Base-by-base conservation (phyloP, 1,140 invertebrate species). In the Globodera rostochiensis region DNA sequence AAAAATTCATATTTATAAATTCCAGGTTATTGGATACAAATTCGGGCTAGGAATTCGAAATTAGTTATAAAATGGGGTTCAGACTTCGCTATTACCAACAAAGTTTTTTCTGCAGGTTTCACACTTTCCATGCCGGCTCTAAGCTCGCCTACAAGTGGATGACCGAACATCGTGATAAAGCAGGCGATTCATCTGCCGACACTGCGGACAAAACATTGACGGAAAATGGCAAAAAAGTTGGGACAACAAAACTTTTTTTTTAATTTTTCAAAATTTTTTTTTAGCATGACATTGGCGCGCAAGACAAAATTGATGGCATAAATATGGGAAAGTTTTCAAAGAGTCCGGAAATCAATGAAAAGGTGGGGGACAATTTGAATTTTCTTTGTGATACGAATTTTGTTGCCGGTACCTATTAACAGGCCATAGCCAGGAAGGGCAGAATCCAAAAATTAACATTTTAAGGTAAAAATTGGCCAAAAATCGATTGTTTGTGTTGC, bases 101-200 rank as follows among this genome's bases (percentile, higher is more conserved):
- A 36, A 36, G 9, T 49, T 53, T 73, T 47, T 53, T 15, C 5
- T 25, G 8, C 13, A 83, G 86, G 46, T 90, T 90, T 70, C 88
- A 89, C 73, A 86, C 88, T 66, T 89, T 89, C 74, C 88, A 89
- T 46, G 83, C 80, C 19, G 84, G 86, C 36, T 89, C 88, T 8
- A 89, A 88, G 69, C 49, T 57, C 19, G 88, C 88, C 2, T 89
- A 89, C 74, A 85, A 81, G 76, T 82, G 80, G 88, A 77, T 89
- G 36, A 66, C 53, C 50, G 86, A 90, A 46, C 69, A 47, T 81
- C 84, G 74, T 57, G 57, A 84, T 53, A 70, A 89, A 73, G 74
- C 53, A 19, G 82, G 57, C 15, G 53, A 15, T 53, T 9, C 53
- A 9, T 11, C 53, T 15, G 53, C 53, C 53, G 53, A 53, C 8